These are phyloP conservation scores for Camponotus floridanus DNA, from an alignment of 1,140 invertebrate species.

Conservation along the genomic window DNA sequence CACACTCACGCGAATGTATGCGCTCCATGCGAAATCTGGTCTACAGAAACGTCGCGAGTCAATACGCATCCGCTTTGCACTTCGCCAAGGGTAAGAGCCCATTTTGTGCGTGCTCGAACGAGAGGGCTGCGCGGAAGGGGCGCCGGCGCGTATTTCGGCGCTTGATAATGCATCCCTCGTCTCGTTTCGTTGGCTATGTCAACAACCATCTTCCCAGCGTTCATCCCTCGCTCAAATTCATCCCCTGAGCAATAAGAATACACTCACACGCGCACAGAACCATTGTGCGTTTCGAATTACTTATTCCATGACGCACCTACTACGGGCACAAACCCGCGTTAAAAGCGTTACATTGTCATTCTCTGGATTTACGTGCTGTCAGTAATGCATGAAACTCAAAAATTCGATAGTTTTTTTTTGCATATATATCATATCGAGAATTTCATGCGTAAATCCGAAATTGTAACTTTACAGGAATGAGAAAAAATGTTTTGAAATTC, in stretches of 20 bases:
- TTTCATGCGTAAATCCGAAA: no score
- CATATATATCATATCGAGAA: no score
- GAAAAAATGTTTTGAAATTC: no score
- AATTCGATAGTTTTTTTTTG: neutral
- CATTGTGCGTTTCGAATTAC: constrained; percentile 37
- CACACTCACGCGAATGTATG: neutral
- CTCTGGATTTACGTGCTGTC: neutral
- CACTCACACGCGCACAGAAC: neutral
- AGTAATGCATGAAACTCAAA: neutral
- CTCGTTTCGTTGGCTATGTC: constrained; percentile 47
- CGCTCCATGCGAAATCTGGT: constrained; percentile 26
- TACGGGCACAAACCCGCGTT: constrained; percentile 9
- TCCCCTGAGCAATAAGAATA: constrained; percentile 52
- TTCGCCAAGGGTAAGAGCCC: constrained; percentile 41
- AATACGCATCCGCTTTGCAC: constrained; percentile 52
- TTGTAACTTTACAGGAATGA: no score
- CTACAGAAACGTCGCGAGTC: constrained; percentile 50
- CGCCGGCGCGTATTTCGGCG: constrained; percentile 5
- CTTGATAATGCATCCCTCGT: constrained; percentile 54
- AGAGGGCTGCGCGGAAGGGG: constrained; percentile 5
- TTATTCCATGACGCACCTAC: neutral
- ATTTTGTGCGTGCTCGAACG: constrained; percentile 46
- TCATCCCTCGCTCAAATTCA: constrained; percentile 20
- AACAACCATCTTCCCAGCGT: constrained; percentile 34
- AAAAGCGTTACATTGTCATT: constrained; percentile 7